Conservation (phyloP, 2,888 invertebrate species). For the Malthinus seriepunctatus region DNA sequence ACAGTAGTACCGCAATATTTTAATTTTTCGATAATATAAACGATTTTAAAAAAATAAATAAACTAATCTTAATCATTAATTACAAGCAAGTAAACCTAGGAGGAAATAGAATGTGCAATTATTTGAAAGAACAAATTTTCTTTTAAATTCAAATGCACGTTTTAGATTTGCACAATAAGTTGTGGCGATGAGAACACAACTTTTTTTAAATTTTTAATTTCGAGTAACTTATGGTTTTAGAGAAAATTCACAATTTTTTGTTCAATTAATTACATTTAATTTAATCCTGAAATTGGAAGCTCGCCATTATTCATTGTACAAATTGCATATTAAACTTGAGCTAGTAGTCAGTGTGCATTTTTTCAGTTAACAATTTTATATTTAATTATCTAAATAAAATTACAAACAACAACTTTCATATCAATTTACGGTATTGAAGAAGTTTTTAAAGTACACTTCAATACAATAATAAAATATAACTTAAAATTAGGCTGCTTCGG, state of each 20-base stretch:
- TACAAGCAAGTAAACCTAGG: too few species aligned
- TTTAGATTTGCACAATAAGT: too few species aligned
- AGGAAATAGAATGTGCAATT: too few species aligned
- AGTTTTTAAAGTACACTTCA: neutral
- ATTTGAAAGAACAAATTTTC: too few species aligned
- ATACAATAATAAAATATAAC: constrained; percentile 8
- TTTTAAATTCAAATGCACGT: too few species aligned
- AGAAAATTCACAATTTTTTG: neutral
- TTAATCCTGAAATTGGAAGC: constrained; percentile 4
- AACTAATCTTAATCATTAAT: neutral
- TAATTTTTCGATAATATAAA: neutral
- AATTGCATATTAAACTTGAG: constrained; percentile 14
- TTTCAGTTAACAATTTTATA: neutral
- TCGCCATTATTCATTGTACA: constrained; percentile 3
- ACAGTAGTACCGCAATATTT: neutral
- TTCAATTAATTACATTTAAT: neutral
- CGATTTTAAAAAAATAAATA: neutral
- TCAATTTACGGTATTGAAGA: neutral
- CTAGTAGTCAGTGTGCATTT: constrained; percentile 21
- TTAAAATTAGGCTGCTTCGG: constrained; percentile 20
- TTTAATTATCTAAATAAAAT: neutral
- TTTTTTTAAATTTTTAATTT: neutral
- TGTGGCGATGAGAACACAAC: neutral
- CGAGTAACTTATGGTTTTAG: neutral
- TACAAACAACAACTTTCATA: neutral